Conservation (phyloP, 1,140 invertebrate genomes). For the Drosophila sp. region DNA sequence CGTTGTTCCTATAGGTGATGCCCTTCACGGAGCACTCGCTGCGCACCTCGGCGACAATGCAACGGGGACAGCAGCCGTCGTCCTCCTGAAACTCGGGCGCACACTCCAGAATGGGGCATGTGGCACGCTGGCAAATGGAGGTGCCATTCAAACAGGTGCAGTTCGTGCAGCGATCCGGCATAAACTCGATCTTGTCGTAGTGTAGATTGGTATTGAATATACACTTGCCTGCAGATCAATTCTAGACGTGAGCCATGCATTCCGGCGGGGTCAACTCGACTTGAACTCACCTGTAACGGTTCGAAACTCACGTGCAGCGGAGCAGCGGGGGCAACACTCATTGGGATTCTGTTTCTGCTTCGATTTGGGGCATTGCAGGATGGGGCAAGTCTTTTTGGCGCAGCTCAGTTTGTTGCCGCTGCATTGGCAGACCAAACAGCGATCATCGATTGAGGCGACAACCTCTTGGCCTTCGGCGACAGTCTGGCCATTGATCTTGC, state of each 20-base stretch:
- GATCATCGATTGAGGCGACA: constrained; percentile 91
- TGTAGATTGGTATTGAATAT: constrained; percentile 88
- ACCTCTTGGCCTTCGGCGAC: constrained; percentile 91
- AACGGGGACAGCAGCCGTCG: constrained; percentile 92
- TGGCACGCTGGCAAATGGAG: constrained; percentile 90
- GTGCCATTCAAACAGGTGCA: constrained; percentile 93
- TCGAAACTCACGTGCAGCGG: constrained; percentile 86
- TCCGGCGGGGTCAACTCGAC: not conserved
- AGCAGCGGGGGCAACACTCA: constrained; percentile 94
- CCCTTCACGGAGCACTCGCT: constrained; percentile 88
- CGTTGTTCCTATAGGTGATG: constrained; percentile 89
- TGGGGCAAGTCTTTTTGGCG: constrained; percentile 93
- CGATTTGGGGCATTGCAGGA: constrained; percentile 90
- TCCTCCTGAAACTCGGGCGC: constrained; percentile 88
- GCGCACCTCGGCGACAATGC: constrained; percentile 87
- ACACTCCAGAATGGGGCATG: constrained; percentile 94
- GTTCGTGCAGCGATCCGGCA: constrained; percentile 91
- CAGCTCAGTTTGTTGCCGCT: constrained; percentile 90
- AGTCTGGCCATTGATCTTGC: constrained; percentile 89
- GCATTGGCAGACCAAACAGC: constrained; percentile 94
- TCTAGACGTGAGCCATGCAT: not conserved
- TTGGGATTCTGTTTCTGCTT: constrained; percentile 88
- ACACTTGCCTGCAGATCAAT: constrained; percentile 86
- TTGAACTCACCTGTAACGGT: constrained; percentile 85
- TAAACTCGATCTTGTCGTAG: constrained; percentile 83